phyloP scores from a whole-genome alignment of 2,888 invertebrate genomes.

The Drosophila robusta region DNA sequence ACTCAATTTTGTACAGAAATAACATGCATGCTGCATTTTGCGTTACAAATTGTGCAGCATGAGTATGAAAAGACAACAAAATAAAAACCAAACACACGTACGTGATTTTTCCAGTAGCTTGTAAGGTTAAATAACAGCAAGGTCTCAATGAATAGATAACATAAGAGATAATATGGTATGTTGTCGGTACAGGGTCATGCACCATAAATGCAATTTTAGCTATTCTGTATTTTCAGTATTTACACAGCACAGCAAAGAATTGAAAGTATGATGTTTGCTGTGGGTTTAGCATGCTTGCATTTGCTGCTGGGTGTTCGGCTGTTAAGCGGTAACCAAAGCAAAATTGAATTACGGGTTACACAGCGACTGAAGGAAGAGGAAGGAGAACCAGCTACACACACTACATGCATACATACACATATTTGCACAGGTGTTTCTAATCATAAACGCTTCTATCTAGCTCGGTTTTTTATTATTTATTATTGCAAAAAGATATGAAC shows the following conservation, averaged over 20 bases:
- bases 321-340: background rate
- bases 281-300: background rate
- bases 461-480: background rate
- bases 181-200: background rate
- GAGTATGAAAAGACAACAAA: background rate
- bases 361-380: background rate
- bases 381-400: background rate
- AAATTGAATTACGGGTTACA: conserved; percentile 6
- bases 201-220: conserved; percentile 12
- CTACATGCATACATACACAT: background rate
- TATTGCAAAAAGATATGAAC: background rate
- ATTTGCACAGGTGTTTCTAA: conserved; percentile 1
- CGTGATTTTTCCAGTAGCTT: conserved; percentile 9
- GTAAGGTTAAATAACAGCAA: background rate
- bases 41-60: conserved; percentile 8
- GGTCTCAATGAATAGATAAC: background rate
- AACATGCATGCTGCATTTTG: conserved; percentile 9
- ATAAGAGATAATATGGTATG: conserved; percentile 4
- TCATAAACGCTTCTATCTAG: background rate
- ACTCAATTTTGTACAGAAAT: background rate
- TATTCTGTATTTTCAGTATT: conserved; percentile 11
- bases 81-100: background rate
- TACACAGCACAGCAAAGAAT: conserved; percentile 11
- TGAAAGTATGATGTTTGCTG: conserved; percentile 6
- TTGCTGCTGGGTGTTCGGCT: conserved; percentile 1